Evolutionary conservation across 2,888 invertebrate species (phyloP), one percentile per base, ranked within the genome.

Genomic region (Deilephila elpenor): DNA sequence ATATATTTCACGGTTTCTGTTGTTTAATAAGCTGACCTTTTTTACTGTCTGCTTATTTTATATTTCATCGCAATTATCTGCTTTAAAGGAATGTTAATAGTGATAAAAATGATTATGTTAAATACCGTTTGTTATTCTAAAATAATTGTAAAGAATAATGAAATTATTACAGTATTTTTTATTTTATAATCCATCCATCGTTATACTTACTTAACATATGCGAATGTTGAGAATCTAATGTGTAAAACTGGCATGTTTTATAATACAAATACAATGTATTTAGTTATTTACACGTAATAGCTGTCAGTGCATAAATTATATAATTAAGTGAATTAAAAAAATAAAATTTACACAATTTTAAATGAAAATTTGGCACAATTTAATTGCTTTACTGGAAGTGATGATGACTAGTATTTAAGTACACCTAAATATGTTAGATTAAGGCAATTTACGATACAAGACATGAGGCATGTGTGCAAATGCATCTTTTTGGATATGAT

Each of bases 391-490:
- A 72, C 72, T 77, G 74, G 75, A 82, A 78, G 75, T 77, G 73
- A 77, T 80, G 77, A 75, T 84, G 83, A 84, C 84, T 84, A 84
- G 84, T 75, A 70, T 77, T 67, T 67, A 62, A 71, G 76, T 72
- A 72, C 75, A 75, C 74, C 70, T 74, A 75, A 70, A 71, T 73
- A 71, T 53, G 29, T 70, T 56, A 56, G 4, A 11, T 70, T 20
- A 25, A 44, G 44, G 51, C 51, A 67, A 14, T 67, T 29, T 51
- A 67, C 25, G 25, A 67, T 5, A 67, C 44, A 51, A 5, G 8
- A 17, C 37, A 34, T n/a, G 11, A 20, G 11, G 8, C 19, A 20
- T 44, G 37, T 8, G n/a, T 20, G 11, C 37, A 37, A 19, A 44
- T 44, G 44, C 44, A 2, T 44, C 3, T 59, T n/a, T 20, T 59